Evolutionary conservation across 2,888 invertebrate genomes (phyloP).

Genomic region (Campoplex nolae): DNA sequence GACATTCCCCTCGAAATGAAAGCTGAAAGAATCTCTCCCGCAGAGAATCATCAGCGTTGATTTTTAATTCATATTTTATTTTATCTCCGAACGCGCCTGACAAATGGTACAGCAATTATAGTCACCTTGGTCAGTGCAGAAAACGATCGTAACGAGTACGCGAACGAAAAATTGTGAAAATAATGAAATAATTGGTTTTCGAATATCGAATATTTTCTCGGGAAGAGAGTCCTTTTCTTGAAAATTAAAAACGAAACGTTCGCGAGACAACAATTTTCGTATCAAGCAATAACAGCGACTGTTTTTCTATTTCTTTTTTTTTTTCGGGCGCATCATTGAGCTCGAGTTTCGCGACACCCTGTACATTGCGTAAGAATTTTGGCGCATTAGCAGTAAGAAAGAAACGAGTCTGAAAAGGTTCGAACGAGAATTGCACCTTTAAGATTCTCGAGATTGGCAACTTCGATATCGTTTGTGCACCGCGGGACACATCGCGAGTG

Average conservation of each 20-base stretch:
- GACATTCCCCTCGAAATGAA: slow-evolving; percentile 32
- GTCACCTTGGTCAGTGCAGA: not conserved
- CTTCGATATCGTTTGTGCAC: slow-evolving; percentile 75
- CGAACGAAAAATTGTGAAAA: not conserved
- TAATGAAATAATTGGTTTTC: not conserved
- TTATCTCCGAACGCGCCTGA: not conserved
- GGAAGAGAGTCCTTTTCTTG: no score
- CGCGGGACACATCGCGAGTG: slow-evolving; percentile 59
- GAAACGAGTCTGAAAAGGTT: slow-evolving; percentile 74
- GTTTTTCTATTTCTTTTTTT: no score
- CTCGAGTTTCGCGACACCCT: not conserved
- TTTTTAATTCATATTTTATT: slow-evolving; percentile 33
- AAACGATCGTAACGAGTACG: not conserved
- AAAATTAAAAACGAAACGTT: not conserved
- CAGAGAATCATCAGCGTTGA: slow-evolving; percentile 52
- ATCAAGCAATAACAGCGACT: not conserved
- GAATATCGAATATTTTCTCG: not conserved
- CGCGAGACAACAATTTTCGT: not conserved
- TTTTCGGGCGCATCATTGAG: not conserved
- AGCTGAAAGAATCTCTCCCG: slow-evolving; percentile 56
- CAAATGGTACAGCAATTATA: slow-evolving; percentile 12
- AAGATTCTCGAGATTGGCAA: slow-evolving; percentile 78
- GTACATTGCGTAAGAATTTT: slow-evolving; percentile 71
- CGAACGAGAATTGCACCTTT: slow-evolving; percentile 73
- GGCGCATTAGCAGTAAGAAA: slow-evolving; percentile 81